These are phyloP conservation scores for Ditylenchus dipsaci DNA, from an alignment of 1,140 invertebrate species.

Conservation along the genomic window DNA sequence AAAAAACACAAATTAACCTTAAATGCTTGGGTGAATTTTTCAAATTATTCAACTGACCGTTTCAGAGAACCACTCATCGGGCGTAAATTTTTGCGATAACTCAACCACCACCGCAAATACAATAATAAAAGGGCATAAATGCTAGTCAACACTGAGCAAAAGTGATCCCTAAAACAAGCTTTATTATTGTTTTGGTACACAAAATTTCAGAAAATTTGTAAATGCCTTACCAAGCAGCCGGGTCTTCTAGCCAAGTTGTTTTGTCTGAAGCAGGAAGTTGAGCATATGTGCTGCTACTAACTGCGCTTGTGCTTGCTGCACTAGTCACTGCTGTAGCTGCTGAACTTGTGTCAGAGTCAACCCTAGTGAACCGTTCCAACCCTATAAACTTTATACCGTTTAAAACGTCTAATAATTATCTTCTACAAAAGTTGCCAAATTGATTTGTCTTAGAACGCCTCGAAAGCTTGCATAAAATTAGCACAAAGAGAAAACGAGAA, in stretches of 20 bases:
- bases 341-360: constrained; percentile 1
- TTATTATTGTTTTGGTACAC: neutral
- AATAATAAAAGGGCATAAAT: constrained; percentile 55
- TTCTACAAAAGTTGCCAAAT: too few species aligned
- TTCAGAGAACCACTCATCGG: constrained; percentile 51
- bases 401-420: too few species aligned
- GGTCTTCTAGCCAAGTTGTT: constrained; percentile 39
- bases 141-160: constrained; percentile 49
- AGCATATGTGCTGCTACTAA: neutral
- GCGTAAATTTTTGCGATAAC: constrained; percentile 54
- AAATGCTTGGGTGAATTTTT: too few species aligned
- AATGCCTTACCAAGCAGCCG: constrained; percentile 30
- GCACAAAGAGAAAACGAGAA: too few species aligned
- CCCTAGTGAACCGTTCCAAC: neutral
- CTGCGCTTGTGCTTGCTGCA: too few species aligned
- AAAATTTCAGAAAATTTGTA: neutral
- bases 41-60: constrained; percentile 46
- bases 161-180: constrained; percentile 42
- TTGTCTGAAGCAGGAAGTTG: constrained; percentile 8
- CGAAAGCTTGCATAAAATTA: too few species aligned
- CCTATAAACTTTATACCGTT: neutral
- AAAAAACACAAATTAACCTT: too few species aligned
- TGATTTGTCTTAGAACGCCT: too few species aligned
- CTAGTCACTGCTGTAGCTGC: neutral
- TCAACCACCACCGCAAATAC: constrained; percentile 54